Evolutionary conservation across 2,888 invertebrate genomes (phyloP), one percentile per base, ranked within the genome.

Genomic region (Chloroclystis v-ata): DNA sequence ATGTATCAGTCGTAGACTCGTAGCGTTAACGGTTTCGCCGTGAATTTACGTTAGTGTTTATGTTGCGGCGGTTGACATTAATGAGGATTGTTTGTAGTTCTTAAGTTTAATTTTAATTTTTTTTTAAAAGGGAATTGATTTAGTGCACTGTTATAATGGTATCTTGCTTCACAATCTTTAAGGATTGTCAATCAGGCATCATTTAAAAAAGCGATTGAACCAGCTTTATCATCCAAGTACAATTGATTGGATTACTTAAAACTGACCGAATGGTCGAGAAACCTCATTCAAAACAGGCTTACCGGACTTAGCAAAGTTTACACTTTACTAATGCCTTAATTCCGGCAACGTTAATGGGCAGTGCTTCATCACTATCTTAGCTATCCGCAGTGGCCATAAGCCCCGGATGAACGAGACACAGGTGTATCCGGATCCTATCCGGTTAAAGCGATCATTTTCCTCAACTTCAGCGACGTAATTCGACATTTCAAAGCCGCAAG

Each of bases 331-430:
- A 62, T 62, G 59, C 63, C 67, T 67, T 68, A 71, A 72, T 69
- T 69, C 66, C 58, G 58, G 58, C 64, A 56, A 65, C 67, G 68
- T 66, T 76, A 82, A 82, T 78, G 72, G 70, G 53, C 58, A 61
- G 61, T 65, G 69, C 70, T 81, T 75, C 75, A 77, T 77, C 75
- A 75, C 69, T 67, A 76, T 74, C 72, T 77, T 68, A 69, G 69
- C 69, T 59, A 74, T 72, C 73, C 63, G 63, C 60, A 72, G 65
- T 60, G 65, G 68, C 68, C 66, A 61, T 59, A 72, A 71, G 72
- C 72, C 70, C 73, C 62, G 75, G 72, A 75, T 76, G 74, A 75
- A 60, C 20, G 64, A 60, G 72, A 63, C 75, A 65, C 78, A 78
- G 78, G 78, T 78, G 77, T 69, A 69, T 53, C 47, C 59, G 56